Conservation (phyloP, 2,113 vertebrate species). For the Aphyosemion australe region DNA sequence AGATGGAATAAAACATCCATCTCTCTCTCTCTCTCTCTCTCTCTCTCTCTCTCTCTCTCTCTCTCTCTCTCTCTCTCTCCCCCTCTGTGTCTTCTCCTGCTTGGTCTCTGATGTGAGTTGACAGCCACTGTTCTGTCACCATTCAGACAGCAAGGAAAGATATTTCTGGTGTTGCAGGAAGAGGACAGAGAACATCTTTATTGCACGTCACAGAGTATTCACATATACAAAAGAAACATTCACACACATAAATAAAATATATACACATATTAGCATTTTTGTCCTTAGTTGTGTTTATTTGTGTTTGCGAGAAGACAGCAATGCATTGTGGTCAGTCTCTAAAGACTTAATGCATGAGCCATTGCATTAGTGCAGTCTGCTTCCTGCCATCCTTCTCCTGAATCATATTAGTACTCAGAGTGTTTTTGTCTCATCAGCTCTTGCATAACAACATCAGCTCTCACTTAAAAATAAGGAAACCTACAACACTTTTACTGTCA, state of each 20-base stretch:
- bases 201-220: slow-evolving; percentile 1
- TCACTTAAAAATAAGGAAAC: slow-evolving; percentile 19
- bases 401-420: slow-evolving; percentile 66
- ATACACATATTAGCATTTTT: background rate
- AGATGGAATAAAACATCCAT: slow-evolving; percentile 40
- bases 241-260: background rate
- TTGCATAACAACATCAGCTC: slow-evolving; percentile 21
- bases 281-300: background rate
- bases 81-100: slow-evolving; percentile 19
- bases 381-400: slow-evolving; percentile 64
- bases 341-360: slow-evolving; percentile 65
- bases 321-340: slow-evolving; percentile 46
- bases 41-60: background rate
- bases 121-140: slow-evolving; percentile 60
- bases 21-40: slow-evolving; percentile 25
- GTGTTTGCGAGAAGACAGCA: slow-evolving; percentile 24
- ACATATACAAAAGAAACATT: no score
- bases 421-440: slow-evolving; percentile 66
- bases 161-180: slow-evolving; percentile 63
- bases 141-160: slow-evolving; percentile 47
- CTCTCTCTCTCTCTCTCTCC: slow-evolving; percentile 25
- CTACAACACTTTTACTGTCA: background rate
- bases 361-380: slow-evolving; percentile 72
- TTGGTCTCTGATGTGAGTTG: slow-evolving; percentile 60
- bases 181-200: slow-evolving; percentile 51